Percentiles rank a stretch among this genome's conserved stretches.
Evolutionary conservation across 2,797 vertebrate genomes (phyloP).

Genomic region (Fratercula arctica): DNA sequence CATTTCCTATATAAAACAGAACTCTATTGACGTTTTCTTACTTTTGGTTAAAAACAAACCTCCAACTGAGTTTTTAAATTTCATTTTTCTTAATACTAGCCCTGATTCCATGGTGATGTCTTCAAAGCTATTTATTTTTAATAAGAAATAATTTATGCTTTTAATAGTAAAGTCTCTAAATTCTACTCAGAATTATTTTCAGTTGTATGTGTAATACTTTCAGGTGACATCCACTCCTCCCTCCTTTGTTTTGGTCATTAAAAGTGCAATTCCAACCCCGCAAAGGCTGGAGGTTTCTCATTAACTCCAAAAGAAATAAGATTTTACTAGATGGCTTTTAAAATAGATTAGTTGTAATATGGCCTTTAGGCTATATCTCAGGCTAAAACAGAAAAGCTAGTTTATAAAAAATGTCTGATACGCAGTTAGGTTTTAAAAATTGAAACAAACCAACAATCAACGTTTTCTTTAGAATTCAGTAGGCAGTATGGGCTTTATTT

Average conservation of each 20-base stretch:
- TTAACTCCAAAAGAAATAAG: background rate
- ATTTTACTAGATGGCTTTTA: background rate
- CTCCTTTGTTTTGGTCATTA: background rate
- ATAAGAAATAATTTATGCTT: background rate
- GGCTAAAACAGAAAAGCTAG: background rate
- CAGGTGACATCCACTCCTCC: background rate
- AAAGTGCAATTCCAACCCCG: background rate
- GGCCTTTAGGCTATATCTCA: background rate
- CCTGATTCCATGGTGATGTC: background rate
- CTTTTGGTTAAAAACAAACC: background rate
- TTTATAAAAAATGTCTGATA: background rate
- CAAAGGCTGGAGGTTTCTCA: background rate
- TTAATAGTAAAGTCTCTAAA: background rate
- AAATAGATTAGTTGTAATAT: background rate
- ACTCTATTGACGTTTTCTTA: background rate
- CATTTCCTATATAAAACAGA: background rate
- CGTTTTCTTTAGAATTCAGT: background rate
- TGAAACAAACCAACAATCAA: background rate
- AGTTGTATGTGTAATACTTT: background rate
- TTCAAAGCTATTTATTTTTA: background rate
- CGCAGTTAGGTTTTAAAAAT: background rate
- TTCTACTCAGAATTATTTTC: background rate
- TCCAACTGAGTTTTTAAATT: background rate
- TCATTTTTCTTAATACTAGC: background rate
- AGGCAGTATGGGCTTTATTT: background rate